phyloP scores from a whole-genome alignment of 1,140 invertebrate species.

The Holcopasites calliopsidis region DNA sequence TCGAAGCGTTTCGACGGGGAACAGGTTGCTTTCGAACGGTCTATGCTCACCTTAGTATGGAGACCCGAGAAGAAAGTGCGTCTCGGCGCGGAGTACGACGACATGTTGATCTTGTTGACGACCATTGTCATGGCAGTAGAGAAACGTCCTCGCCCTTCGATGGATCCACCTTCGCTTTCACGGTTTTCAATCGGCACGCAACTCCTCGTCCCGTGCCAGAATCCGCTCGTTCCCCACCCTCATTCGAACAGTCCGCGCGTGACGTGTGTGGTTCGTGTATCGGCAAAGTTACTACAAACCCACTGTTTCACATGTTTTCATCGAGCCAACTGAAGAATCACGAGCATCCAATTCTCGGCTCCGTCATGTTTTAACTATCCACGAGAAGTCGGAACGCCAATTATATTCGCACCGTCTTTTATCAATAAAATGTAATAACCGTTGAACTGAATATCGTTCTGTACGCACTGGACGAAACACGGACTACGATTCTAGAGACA shows the following conservation, averaged over 20 bases:
- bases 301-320: constrained; percentile 18
- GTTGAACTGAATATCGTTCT: too few relatives aligned
- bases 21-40: not conserved
- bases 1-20: too few relatives aligned
- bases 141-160: constrained; percentile 20
- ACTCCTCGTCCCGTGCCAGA: constrained; percentile 24
- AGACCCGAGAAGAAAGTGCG: constrained; percentile 71
- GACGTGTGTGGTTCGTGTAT: not conserved
- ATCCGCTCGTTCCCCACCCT: constrained; percentile 5
- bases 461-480: too few relatives aligned
- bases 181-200: constrained; percentile 2
- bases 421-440: too few relatives aligned
- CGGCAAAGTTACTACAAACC: not conserved
- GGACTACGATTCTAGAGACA: too few relatives aligned
- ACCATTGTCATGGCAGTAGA: constrained; percentile 72
- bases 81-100: constrained; percentile 67
- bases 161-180: constrained; percentile 10
- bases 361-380: too few relatives aligned
- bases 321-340: not conserved
- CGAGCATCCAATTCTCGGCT: too few relatives aligned
- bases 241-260: constrained; percentile 24
- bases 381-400: too few relatives aligned
- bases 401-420: too few relatives aligned
- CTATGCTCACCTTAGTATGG: constrained; percentile 69
- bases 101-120: constrained; percentile 75